Evolutionary conservation across 2,888 invertebrate genomes (phyloP), one percentile per base, ranked within the genome.

Genomic region (Limnephilus lunatus): DNA sequence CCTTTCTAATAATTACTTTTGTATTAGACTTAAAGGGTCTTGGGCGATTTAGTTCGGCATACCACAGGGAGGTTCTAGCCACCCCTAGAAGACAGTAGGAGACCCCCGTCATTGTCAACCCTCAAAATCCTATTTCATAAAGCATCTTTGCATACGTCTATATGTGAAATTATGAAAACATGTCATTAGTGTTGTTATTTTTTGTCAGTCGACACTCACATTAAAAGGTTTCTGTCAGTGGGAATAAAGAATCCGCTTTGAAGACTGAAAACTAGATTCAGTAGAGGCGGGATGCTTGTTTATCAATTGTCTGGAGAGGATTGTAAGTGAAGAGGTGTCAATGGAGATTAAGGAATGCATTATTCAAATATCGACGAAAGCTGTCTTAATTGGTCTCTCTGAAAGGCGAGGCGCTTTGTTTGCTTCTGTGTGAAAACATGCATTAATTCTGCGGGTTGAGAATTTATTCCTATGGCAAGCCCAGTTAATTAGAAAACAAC

Each of bases 81-180:
- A 19, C 80, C 89, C 81, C 89, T 68, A 68, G 25, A 68, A n/a
- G 68, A 68, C 68, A 68, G 25, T 68, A 11, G 68, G 25, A 35
- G 81, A 90, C 90, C 48, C 86, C 90, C 83, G 82, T 90, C 83
- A 90, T 53, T 90, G 83, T 90, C 90, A 83, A 83, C 83, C 90
- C 53, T 48, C 11, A 48, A 92, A 92, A 86, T 86, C 86, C 86
- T 30, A 86, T 86, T 86, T 86, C 86, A 86, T 44, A 92, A 91
- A 88, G 68, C 83, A 11, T 86, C 86, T 92, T 92, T 93, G 90
- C 91, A 93, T 92, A 88, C 44, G 82, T 82, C 88, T 90, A 44
- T 35, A 87, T 85, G 90, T 90, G 90, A 92, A 93, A 93, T 93
- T 93, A 93, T 90, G 89, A 93, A 91, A 92, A 92, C 92, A 92